Conservation (phyloP, 2,113 vertebrate species). For the Tretioscincus oriximinensis region DNA sequence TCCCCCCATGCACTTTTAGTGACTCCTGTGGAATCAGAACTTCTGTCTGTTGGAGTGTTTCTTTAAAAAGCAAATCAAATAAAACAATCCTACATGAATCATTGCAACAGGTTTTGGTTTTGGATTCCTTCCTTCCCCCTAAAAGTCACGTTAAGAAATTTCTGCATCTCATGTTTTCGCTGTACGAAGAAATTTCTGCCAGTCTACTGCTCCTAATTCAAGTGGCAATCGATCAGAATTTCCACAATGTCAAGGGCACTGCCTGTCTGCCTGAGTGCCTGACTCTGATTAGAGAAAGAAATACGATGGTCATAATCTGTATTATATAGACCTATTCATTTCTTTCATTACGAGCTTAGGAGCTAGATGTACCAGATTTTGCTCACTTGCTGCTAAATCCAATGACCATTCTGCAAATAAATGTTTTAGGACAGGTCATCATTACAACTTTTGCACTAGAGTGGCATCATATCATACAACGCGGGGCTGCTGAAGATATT, state of each 20-base stretch:
- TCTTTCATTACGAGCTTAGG: slow-evolving; percentile 18
- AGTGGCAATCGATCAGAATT: slow-evolving; percentile 7
- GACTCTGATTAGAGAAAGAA: slow-evolving; percentile 19
- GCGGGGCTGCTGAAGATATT: not conserved
- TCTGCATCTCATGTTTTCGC: not conserved
- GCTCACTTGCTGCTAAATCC: slow-evolving; percentile 9
- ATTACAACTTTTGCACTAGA: not conserved
- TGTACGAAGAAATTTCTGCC: not conserved
- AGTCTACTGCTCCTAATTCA: not conserved
- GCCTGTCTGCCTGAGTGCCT: slow-evolving; percentile 9
- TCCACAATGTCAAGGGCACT: slow-evolving; percentile 17
- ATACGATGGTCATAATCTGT: slow-evolving; percentile 29
- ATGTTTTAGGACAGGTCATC: not conserved
- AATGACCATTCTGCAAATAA: slow-evolving; percentile 22
- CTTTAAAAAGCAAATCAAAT: no score
- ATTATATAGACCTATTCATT: slow-evolving; percentile 26
- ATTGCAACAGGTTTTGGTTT: not conserved
- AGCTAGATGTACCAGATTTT: slow-evolving; percentile 8
- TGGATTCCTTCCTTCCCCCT: not conserved
- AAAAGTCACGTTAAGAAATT: not conserved
- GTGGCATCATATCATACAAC: not conserved
- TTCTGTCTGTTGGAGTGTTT: no score
- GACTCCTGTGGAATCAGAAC: no score
- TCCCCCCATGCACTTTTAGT: no score
- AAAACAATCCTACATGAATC: no score